A percentile compares a stretch with the other conserved stretches of the same genome.
Evolutionary conservation across 2,113 vertebrate genomes (phyloP).

Genomic region (Phocoena sinus): DNA sequence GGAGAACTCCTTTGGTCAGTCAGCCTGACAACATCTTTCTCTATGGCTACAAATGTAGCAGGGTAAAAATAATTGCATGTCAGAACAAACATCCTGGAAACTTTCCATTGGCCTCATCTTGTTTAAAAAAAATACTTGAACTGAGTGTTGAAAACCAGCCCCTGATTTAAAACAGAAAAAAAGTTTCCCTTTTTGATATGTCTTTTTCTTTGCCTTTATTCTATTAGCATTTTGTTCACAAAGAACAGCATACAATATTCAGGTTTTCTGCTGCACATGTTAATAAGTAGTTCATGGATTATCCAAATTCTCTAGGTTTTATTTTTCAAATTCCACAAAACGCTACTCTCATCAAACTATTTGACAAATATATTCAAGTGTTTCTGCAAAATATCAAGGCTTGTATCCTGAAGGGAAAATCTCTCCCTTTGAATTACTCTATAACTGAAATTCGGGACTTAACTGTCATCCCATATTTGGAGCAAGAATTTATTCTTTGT

Average conservation of each 20-base stretch:
- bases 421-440: background rate
- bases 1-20: background rate
- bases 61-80: slow-evolving; percentile 30
- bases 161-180: background rate
- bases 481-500: background rate
- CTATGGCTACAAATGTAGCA: background rate
- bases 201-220: slow-evolving; percentile 11
- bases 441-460: background rate
- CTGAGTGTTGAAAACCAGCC: slow-evolving; percentile 3
- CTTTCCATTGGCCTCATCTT: background rate
- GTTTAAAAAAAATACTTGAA: background rate
- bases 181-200: background rate
- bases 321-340: slow-evolving; percentile 18
- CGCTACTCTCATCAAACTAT: background rate
- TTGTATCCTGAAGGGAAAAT: background rate
- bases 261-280: background rate
- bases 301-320: slow-evolving; percentile 21
- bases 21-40: background rate
- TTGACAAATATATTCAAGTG: background rate
- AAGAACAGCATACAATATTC: background rate
- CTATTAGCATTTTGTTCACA: background rate
- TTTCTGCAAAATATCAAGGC: background rate
- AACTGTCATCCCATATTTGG: background rate
- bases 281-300: slow-evolving; percentile 22
- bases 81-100: background rate